Conservation (phyloP, 2,113 vertebrate genomes). For the Carassius carassius region DNA sequence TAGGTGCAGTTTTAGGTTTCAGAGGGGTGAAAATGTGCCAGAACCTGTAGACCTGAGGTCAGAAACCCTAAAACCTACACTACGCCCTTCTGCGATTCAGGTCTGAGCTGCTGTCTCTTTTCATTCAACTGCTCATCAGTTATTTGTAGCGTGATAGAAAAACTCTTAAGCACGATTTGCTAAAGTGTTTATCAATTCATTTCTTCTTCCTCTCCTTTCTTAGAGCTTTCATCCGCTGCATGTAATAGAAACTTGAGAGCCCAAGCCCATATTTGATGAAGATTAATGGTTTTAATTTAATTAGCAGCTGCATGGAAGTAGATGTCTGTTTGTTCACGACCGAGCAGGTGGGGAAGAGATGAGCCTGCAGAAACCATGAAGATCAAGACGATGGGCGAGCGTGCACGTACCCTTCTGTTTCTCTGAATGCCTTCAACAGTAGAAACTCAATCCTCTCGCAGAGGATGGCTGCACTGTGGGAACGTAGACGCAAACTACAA, state of each 20-base stretch:
- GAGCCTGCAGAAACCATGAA: conserved; percentile 29
- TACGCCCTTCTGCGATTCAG: not conserved
- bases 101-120: not conserved
- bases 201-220: conserved; percentile 4
- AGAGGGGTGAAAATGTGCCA: not conserved
- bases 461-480: not conserved
- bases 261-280: conserved; percentile 48
- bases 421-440: not conserved
- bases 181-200: conserved; percentile 24
- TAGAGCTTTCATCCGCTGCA: not conserved
- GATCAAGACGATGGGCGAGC: conserved; percentile 20
- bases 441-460: not conserved
- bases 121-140: not conserved
- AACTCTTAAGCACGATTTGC: not conserved
- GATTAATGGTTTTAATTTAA: conserved; percentile 54
- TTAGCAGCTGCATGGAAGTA: conserved; percentile 48
- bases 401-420: not conserved
- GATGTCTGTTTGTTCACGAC: conserved; percentile 50
- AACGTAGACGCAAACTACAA: conserved; percentile 17
- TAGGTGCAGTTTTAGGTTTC: not conserved
- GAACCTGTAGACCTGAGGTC: not conserved
- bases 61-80: not conserved
- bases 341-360: conserved; percentile 48
- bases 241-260: conserved; percentile 32
- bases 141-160: not conserved